Base-by-base conservation (phyloP, 2,888 invertebrate genomes). In the Amphipoea lucens region DNA sequence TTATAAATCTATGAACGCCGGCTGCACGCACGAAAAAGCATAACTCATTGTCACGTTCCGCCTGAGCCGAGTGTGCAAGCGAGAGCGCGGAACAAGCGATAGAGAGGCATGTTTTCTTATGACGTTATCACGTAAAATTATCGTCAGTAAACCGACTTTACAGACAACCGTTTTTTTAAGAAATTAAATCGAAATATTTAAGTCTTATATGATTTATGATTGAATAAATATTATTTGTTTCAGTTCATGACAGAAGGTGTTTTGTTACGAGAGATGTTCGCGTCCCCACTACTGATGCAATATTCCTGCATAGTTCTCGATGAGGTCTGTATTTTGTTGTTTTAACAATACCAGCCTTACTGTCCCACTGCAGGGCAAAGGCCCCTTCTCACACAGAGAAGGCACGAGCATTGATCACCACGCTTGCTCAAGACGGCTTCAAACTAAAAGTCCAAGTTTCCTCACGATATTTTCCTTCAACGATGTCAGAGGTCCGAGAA, bases 211-310 rank as follows among this genome's bases (percentile, higher is more conserved):
- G 60, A 4, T 57, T 7, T 57, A 57, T 23, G 57, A 57, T 57
- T 54, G 2, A 45, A 45, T 45, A 45, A 45, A 23, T 40, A 65
- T 65, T n/a, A 20, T 66, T 67, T 68, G 9, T 96, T 95, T 29
- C 95, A 99, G 98, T 99, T 98, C 91, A 98, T 99, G 98, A 99
- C 99, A 0, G 99, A 99, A 96, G 99, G 99, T 0, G 98, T 99
- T 80, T 94, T 99, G 48, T 97, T 99, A 3, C 97, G 99, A 40
- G 99, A 99, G 96, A 98, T 99, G 97, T 98, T 99, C 97, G 97
- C 98, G 0, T 99, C 99, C 92, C 99, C 99, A 0, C 96, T 99
- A 14, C 97, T 99, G 4, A 98, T 98, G 89, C 98, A 98, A 89
- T 99, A 99, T 93, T 98, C 98, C 67, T 98, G 98, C 2, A 97